These are phyloP conservation scores for Bombus breviceps DNA, from an alignment of 1,140 invertebrate genomes.

Conservation along the genomic window DNA sequence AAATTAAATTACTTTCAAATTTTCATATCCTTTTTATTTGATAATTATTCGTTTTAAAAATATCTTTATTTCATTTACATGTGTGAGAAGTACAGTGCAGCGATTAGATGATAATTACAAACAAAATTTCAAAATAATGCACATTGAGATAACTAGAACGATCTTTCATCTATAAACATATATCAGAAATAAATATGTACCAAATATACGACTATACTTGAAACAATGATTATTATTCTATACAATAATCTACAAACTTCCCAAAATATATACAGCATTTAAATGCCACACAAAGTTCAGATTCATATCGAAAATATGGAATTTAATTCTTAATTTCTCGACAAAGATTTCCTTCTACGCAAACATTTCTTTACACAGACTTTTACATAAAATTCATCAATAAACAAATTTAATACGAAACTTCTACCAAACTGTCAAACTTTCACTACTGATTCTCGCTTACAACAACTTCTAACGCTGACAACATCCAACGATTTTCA, in stretches of 20 bases:
- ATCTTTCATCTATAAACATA: too few species aligned
- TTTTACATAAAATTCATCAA: neutral
- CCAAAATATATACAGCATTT: neutral
- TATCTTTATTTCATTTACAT: neutral
- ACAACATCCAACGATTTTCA: neutral
- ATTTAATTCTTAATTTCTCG: neutral
- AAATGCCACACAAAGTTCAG: neutral
- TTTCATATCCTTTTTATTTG: neutral
- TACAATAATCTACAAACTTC: neutral
- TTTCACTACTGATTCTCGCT: neutral
- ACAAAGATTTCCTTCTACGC: neutral
- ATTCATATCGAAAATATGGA: neutral
- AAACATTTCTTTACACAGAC: neutral
- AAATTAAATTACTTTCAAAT: neutral
- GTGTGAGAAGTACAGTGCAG: neutral
- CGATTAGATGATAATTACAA: neutral
- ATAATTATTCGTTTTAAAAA: neutral
- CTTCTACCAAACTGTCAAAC: neutral
- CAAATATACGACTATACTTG: neutral
- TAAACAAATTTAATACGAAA: neutral
- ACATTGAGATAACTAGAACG: too few species aligned
- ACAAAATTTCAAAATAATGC: too few species aligned
- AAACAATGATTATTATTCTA: neutral
- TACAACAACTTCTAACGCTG: too few species aligned
- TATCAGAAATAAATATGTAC: neutral